A percentile compares a stretch with the other conserved stretches of the same genome.
These are phyloP conservation scores for Drosophila limbata DNA, from an alignment of 2,888 invertebrate species.

Conservation along the genomic window DNA sequence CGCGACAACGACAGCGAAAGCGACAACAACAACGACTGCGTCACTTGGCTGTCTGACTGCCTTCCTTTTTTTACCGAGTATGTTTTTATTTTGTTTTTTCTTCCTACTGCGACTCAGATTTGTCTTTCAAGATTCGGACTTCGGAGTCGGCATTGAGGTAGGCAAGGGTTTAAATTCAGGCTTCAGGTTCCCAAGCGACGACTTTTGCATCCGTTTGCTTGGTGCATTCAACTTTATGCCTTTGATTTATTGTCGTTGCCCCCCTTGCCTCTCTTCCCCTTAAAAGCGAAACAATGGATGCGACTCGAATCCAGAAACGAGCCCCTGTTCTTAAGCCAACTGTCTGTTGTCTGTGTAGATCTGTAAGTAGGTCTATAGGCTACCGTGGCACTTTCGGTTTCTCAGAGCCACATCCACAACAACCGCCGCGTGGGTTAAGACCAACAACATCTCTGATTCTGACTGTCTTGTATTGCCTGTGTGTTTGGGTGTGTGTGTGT, in stretches of 20 bases:
- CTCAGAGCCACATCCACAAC: conserved; percentile 27
- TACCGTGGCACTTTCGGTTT: conserved; percentile 80
- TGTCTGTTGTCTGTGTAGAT: conserved; percentile 30
- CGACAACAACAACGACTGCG: conserved; percentile 32
- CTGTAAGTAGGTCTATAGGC: conserved; percentile 81
- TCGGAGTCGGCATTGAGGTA: conserved; percentile 58
- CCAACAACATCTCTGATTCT: conserved; percentile 38
- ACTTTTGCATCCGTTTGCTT: conserved; percentile 75
- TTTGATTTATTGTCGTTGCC: conserved; percentile 78
- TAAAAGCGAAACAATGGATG: conserved; percentile 81
- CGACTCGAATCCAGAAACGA: conserved; percentile 43
- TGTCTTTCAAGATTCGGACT: conserved; percentile 66
- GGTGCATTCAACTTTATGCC: conserved; percentile 78
- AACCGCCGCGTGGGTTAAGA: conserved; percentile 37
- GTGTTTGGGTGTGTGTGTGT: conserved; percentile 4
- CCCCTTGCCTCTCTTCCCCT: conserved; percentile 32
- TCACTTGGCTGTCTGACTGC: conserved; percentile 50
- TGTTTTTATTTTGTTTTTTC: conserved; percentile 5
- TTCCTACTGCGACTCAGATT: conserved; percentile 61
- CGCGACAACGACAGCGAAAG: conserved; percentile 25
- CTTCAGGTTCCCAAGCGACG: conserved; percentile 67
- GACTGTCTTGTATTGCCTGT: conserved; percentile 26
- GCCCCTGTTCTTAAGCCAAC: conserved; percentile 60
- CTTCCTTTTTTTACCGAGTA: conserved; percentile 15
- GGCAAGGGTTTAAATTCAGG: conserved; percentile 56